Base-by-base conservation (phyloP, 2,797 vertebrate genomes). In the Rhinoraja longicauda region DNA sequence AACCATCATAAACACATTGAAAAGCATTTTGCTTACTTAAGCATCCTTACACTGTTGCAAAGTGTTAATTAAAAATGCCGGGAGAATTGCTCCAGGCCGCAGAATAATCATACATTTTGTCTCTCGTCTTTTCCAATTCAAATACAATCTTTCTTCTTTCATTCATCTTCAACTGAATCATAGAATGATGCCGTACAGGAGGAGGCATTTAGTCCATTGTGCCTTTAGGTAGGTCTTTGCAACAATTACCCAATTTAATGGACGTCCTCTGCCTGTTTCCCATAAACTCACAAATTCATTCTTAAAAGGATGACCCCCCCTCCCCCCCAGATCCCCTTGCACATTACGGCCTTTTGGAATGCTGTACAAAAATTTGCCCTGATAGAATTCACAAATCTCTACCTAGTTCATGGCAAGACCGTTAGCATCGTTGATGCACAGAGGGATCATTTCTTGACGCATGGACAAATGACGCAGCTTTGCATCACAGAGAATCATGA, bases 11-110 rank as follows among this genome's bases (percentile, higher is more conserved):
- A 92, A 92, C 39, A 92, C 70, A 92, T 75, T 92, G 90, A 72
- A 73, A 72, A 45, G 19, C 64, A 91, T 91, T 91, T 91, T 53
- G 90, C 90, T 92, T 72, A 92, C 90, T 92, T 92, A 92, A 92
- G 90, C 90, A 92, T 75, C 90, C 26, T 92, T 53, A 75, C 90
- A 45, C 90, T 53, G 39, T 88, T 75, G 70, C 39, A 92, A 92
- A 92, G 90, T 72, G 90, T 92, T 73, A 92, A 91, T 91, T 91
- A 91, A 70, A 91, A 91, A 91, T 91, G 59, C 84, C 59, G 1
- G 84, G 84, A 91, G 90, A 92, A 75, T 45, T 53, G 45, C 39
- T 92, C 45, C 39, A 92, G 90, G 90, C 90, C 73, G 67, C 36
- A 29, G 36, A 92, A 90, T 90, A 72, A 91, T 91, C 73, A 70